Percentiles rank a stretch among this genome's conserved stretches.
Evolutionary conservation across 2,888 invertebrate genomes (phyloP).

Genomic region (Cenopis cana): DNA sequence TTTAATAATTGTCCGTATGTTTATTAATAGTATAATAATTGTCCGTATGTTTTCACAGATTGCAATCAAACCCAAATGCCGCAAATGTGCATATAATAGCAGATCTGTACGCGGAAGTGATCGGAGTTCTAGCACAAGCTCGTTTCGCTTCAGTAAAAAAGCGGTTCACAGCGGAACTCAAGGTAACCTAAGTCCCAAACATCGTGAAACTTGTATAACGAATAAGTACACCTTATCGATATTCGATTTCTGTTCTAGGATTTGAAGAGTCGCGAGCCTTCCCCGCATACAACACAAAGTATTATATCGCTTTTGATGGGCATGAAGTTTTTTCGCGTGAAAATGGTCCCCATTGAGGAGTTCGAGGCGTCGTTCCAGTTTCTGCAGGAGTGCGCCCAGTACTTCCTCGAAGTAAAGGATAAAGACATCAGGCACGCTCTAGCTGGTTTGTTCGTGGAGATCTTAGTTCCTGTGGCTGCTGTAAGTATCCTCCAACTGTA

Average conservation of each 20-base stretch:
- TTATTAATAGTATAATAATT: not conserved
- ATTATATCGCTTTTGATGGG: constrained; percentile 99
- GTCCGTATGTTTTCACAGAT: constrained; percentile 77
- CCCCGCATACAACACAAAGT: constrained; percentile 95
- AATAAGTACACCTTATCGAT: not conserved
- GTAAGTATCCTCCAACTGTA: constrained; percentile 83
- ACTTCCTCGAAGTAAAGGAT: constrained; percentile 98
- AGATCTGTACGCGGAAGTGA: constrained; percentile 99
- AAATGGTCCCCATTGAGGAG: constrained; percentile 99
- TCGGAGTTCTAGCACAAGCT: constrained; percentile 97
- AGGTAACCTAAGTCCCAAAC: constrained; percentile 81
- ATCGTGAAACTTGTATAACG: not conserved
- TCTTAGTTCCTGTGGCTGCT: constrained; percentile 98
- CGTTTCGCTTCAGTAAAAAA: constrained; percentile 97
- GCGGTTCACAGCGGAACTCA: constrained; percentile 96
- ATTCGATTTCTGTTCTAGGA: constrained; percentile 62
- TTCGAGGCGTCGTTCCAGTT: constrained; percentile 99
- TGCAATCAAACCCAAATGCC: constrained; percentile 97
- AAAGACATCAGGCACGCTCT: constrained; percentile 99
- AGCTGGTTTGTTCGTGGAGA: constrained; percentile 99
- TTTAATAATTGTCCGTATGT: constrained; percentile 1
- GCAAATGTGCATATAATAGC: constrained; percentile 98
- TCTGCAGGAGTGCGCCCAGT: constrained; percentile 99
- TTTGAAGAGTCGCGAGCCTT: constrained; percentile 92
- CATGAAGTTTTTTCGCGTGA: constrained; percentile 98